phyloP scores from a whole-genome alignment of 2,797 vertebrate genomes.

The Nannoperca obscura region DNA sequence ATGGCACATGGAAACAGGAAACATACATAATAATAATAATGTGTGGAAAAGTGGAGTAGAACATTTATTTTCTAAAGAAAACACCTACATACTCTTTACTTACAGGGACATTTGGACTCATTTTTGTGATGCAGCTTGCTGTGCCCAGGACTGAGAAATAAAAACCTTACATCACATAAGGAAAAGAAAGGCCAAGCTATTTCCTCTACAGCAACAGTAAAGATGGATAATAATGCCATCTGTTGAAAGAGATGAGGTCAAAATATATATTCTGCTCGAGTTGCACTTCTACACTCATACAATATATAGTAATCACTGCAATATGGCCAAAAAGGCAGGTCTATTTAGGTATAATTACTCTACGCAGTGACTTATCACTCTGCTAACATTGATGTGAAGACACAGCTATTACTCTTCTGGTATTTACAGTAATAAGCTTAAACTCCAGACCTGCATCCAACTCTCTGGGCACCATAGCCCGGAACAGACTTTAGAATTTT shows the following conservation, averaged over 20 bases:
- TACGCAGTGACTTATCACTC: not conserved
- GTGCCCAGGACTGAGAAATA: not conserved
- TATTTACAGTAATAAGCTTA: slow-evolving; percentile 10
- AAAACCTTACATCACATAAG: not conserved
- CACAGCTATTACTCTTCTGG: not conserved
- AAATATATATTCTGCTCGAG: not conserved
- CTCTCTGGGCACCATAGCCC: not conserved
- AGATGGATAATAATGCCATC: not conserved
- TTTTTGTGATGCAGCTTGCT: not conserved
- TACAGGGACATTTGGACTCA: not conserved
- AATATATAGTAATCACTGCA: not conserved
- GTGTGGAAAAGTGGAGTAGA: not conserved
- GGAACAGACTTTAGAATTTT: not conserved
- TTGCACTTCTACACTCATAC: not conserved
- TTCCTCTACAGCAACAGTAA: not conserved
- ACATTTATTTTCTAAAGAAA: not conserved
- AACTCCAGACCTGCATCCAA: not conserved
- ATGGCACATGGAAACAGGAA: not conserved
- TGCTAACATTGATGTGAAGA: not conserved
- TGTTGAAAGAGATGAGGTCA: not conserved
- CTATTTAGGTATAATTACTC: not conserved
- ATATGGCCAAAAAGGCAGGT: not conserved
- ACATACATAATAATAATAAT: too few relatives aligned
- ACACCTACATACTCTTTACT: not conserved
- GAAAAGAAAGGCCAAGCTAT: not conserved